Evolutionary conservation across 2,888 invertebrate genomes (phyloP), one percentile per base, ranked within the genome.

Genomic region (Caprella mutica): DNA sequence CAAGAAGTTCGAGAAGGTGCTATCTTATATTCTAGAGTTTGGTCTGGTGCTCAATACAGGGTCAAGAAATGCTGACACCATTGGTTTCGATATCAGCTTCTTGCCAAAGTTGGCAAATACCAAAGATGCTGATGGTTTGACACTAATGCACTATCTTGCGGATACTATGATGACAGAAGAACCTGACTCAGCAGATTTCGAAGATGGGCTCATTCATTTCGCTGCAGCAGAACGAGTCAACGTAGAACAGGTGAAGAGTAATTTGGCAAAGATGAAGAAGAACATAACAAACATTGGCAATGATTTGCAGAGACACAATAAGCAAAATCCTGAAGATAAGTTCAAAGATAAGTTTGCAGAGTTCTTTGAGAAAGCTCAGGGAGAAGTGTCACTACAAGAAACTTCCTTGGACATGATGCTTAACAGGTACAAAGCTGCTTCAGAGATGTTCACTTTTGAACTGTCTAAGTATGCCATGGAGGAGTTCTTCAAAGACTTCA

Each of bases 11-110:
- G 84, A 86, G 1, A 84, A 83, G 71, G 83, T 98, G 51, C 74
- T 98, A 14, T 90, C 96, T 72, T 75, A 97, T 0, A 81, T 97
- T 60, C 76, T 98, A 1, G 73, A 94, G 12, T 76, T 96, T 23
- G 97, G 97, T 3, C 98, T 98, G 74, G 93, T 89, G 70, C 90
- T 98, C 88, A 97, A 97, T 73, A 83, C 90, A 0, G 94, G 94
- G 0, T 89, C 92, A 6, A 85, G 85, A 69, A 93, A 94, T 70
- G 93, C 87, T 1, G 88, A 87, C 66, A 91, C 94, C 0, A 86
- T 88, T 69, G 98, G 93, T 1, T 98, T 97, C 73, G 96, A 98
- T 74, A 90, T 98, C 68, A 92, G 85, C 71, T 96, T 88, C 71
- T 77, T 98, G 9, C 86, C 94, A 0, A 96, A 97, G 80, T 88